Conservation (phyloP, 53 echinoderm and acorn worm species). For the Henricia sp. region DNA sequence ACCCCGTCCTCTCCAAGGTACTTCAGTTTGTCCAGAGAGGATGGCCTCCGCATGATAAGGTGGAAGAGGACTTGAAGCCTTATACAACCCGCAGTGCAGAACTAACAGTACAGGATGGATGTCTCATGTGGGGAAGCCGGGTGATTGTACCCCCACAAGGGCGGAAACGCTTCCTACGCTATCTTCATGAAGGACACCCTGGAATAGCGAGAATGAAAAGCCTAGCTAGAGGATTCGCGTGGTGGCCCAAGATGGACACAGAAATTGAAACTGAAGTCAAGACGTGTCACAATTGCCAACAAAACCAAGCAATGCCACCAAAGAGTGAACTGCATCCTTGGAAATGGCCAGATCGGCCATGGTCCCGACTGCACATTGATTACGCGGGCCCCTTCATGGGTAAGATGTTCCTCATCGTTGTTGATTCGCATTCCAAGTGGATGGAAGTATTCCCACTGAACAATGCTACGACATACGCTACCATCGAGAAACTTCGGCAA, state of each 20-base stretch:
- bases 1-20: slow-evolving; percentile 55
- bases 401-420: slow-evolving; percentile 38
- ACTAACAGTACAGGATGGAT: slow-evolving; percentile 58
- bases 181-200: slow-evolving; percentile 62
- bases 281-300: slow-evolving; percentile 39
- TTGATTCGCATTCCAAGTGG: slow-evolving; percentile 64
- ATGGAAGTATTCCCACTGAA: slow-evolving; percentile 55
- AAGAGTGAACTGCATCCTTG: slow-evolving; percentile 17
- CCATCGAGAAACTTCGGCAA: slow-evolving; percentile 36
- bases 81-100: slow-evolving; percentile 32
- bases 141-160: slow-evolving; percentile 37
- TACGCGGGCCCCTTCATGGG: slow-evolving; percentile 19
- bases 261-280: slow-evolving; percentile 47
- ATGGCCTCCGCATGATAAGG: slow-evolving; percentile 27
- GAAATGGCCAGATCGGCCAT: slow-evolving; percentile 20
- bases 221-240: slow-evolving; percentile 47
- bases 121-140: slow-evolving; percentile 55
- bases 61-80: slow-evolving; percentile 40
- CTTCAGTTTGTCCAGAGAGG: slow-evolving; percentile 40
- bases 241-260: slow-evolving; percentile 66
- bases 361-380: slow-evolving; percentile 41
- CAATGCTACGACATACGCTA: slow-evolving; percentile 41
- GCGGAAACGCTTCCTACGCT: slow-evolving; percentile 26
- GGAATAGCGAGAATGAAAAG: slow-evolving; percentile 67
- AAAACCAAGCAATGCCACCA: slow-evolving; percentile 7